Percentiles rank a stretch among this genome's conserved stretches.
phyloP scores from a whole-genome alignment of 2,113 vertebrate genomes.

The Ginglymostoma cirratum region DNA sequence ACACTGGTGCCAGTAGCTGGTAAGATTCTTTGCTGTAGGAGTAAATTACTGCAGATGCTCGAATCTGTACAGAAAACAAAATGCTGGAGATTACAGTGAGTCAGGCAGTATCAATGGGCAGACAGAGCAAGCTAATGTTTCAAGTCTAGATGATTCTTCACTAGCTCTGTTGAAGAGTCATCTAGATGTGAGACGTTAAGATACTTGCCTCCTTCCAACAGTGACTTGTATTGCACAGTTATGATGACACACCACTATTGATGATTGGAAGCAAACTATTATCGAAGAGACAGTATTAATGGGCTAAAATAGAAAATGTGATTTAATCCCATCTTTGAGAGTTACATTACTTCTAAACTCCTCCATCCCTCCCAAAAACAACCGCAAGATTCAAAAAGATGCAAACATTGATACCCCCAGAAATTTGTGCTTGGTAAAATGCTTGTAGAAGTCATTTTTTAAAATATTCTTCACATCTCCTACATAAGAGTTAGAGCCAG shows the following conservation, averaged over 20 bases:
- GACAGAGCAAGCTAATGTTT: too few species aligned
- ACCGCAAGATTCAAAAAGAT: neutral
- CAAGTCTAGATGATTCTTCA: too few species aligned
- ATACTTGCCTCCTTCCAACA: neutral
- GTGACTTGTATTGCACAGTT: neutral
- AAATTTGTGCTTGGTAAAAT: neutral
- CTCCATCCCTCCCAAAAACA: neutral
- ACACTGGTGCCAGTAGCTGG: conserved; percentile 27
- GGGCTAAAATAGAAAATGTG: neutral
- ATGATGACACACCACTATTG: neutral
- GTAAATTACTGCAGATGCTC: too few species aligned
- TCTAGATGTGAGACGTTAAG: too few species aligned
- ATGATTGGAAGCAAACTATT: neutral
- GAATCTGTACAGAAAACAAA: too few species aligned
- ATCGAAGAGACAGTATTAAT: neutral
- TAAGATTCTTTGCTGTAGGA: neutral
- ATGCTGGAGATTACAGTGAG: too few species aligned
- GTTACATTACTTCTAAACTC: neutral
- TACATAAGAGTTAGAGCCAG: neutral
- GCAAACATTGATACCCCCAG: too few species aligned
- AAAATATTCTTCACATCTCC: neutral
- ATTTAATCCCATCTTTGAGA: neutral
- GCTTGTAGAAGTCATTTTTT: neutral
- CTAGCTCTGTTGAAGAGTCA: too few species aligned
- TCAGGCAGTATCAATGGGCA: too few species aligned